These are phyloP conservation scores for Troides helena DNA, from an alignment of 2,888 invertebrate genomes.

Conservation along the genomic window DNA sequence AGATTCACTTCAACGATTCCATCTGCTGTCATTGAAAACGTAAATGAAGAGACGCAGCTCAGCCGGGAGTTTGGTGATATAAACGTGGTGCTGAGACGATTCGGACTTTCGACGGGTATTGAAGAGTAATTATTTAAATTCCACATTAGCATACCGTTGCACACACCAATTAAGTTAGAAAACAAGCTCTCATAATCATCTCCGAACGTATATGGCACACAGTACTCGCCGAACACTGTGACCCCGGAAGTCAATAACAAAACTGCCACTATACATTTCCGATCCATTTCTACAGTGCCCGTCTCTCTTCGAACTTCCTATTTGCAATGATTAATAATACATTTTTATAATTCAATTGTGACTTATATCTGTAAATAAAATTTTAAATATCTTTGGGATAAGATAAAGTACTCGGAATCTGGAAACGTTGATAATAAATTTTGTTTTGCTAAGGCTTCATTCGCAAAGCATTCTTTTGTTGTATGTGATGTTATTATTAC, in stretches of 20 bases:
- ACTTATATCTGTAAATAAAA: constrained; percentile 37
- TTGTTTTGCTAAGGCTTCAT: constrained; percentile 9
- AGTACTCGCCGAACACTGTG: constrained; percentile 36
- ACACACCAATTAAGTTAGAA: constrained; percentile 39
- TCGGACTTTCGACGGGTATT: constrained; percentile 38
- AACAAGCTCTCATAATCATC: constrained; percentile 41
- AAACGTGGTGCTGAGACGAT: constrained; percentile 40
- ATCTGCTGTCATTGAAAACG: constrained; percentile 42
- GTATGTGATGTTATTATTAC: constrained; percentile 1
- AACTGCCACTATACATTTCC: constrained; percentile 17
- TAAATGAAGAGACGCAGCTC: constrained; percentile 48
- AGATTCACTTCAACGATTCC: constrained; percentile 47
- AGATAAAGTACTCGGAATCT: constrained; percentile 38
- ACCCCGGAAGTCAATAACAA: constrained; percentile 20
- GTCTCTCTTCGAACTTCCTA: constrained; percentile 29
- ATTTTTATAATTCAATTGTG: constrained; percentile 33
- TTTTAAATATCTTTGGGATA: constrained; percentile 39
- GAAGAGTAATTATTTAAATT: constrained; percentile 42
- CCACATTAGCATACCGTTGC: constrained; percentile 43
- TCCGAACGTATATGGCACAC: constrained; percentile 47
- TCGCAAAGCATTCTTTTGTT: constrained; percentile 10
- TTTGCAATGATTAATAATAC: constrained; percentile 26
- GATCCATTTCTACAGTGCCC: constrained; percentile 13
- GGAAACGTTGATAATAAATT: constrained; percentile 28
- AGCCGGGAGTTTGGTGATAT: constrained; percentile 41